phyloP scores from a whole-genome alignment of 2,888 invertebrate genomes.

The Pristionchus mayeri region DNA sequence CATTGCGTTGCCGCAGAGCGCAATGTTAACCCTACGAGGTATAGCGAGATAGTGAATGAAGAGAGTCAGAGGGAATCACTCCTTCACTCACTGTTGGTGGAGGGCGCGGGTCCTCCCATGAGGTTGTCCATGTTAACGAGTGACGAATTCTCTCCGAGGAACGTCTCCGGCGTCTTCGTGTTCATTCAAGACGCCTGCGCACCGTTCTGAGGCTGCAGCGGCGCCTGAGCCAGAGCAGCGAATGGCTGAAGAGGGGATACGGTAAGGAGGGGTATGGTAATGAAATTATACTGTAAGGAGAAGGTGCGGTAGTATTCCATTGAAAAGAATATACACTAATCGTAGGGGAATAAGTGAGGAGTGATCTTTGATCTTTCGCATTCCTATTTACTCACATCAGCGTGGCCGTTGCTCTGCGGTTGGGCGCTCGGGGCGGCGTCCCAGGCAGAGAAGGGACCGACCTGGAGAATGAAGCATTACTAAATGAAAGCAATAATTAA shows the following conservation, averaged over 20 bases:
- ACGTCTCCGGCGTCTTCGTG: slow-evolving; percentile 91
- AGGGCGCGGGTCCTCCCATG: slow-evolving; percentile 81
- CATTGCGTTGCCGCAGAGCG: slow-evolving; percentile 70
- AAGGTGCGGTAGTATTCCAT: no score
- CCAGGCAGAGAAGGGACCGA: slow-evolving; percentile 68
- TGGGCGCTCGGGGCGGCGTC: slow-evolving; percentile 55
- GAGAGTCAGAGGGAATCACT: no score
- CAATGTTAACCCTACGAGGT: no score
- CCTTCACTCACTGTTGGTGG: slow-evolving; percentile 3
- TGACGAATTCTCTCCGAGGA: slow-evolving; percentile 95
- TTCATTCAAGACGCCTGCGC: neutral
- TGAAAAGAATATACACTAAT: no score
- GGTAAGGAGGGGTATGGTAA: no score
- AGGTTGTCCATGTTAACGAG: slow-evolving; percentile 98
- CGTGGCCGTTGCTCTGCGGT: slow-evolving; percentile 26
- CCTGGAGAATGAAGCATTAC: no score
- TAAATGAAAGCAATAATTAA: no score
- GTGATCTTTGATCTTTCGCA: no score
- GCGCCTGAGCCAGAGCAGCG: slow-evolving; percentile 35
- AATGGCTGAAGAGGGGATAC: slow-evolving; percentile 46
- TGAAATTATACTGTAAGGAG: no score
- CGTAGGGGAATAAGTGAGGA: no score
- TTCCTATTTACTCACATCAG: neutral
- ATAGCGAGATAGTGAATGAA: no score
- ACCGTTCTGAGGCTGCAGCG: slow-evolving; percentile 44